Evolutionary conservation across 2,113 vertebrate species (phyloP), one percentile per base, ranked within the genome.

Genomic region (Campylomormyrus numenius): DNA sequence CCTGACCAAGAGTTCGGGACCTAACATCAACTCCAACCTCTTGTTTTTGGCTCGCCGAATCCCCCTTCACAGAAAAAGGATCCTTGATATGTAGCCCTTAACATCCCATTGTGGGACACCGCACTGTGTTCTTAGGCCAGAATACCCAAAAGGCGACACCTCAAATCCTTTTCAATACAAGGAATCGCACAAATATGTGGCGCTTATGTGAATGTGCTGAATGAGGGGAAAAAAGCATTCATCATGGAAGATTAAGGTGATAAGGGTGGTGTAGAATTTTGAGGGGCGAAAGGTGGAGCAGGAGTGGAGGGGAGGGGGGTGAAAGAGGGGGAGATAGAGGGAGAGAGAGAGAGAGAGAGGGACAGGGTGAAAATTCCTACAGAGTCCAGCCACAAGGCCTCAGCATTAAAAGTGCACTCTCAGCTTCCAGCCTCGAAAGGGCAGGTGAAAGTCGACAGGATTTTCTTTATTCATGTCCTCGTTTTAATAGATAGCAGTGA

Each of bases 1-100:
- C 88, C 88, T 84, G 88, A 56, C 88, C 17, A 31, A 35, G 88
- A 80, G 50, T 85, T 85, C 89, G 62, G 80, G 70, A 77, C 50
- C 49, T 56, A 50, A 58, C 77, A 53, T 50, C 89, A 35, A 10
- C 39, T 27, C 17, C 27, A 45, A 39, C 87, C 53, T 62, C 77
- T 56, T 89, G 50, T 89, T 80, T 80, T 80, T 80, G 35, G 74
- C 74, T 42, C 52, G 48, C 10, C 8, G 19, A n/a, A 42, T 1
- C 5, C 24, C 15, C 24, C 49, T 24, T 7, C 53, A 35, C 31
- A 56, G 49, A 19, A 52, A 89, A 80, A 31, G 42, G 49, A 83
- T 89, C 70, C 7, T 17, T 53, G 49, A 21, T 48, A 89, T 83
- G 48, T 31, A 27, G 88, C 58, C 11, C 46, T 74, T 74, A 49